These are phyloP conservation scores for Apogon talboti DNA, from an alignment of 2,797 vertebrate genomes.

Conservation along the genomic window DNA sequence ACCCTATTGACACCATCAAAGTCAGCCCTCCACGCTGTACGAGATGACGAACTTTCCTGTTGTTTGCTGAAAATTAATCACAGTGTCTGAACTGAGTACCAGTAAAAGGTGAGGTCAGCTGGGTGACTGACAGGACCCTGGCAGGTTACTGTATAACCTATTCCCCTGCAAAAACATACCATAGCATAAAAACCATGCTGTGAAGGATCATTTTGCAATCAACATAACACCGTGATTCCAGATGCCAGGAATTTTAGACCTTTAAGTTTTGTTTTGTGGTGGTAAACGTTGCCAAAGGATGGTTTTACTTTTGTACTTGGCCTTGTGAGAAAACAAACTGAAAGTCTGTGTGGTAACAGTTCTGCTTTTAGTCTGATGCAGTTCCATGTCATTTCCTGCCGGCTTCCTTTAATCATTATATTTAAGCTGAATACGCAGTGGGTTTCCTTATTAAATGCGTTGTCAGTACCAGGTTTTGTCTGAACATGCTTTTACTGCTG, in stretches of 20 bases:
- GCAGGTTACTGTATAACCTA: too few relatives aligned
- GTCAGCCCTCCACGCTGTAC: not conserved
- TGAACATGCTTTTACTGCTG: not conserved
- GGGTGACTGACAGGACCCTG: not conserved
- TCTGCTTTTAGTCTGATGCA: constrained; percentile 14
- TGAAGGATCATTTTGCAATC: not conserved
- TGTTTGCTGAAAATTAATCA: constrained; percentile 1
- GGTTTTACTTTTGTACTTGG: constrained; percentile 11
- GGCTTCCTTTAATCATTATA: not conserved
- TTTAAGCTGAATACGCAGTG: not conserved
- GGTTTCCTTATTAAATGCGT: not conserved
- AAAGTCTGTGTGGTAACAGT: not conserved
- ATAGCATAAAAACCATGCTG: too few relatives aligned
- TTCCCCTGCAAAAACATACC: not conserved
- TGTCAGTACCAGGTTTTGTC: not conserved
- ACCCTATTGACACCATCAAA: not conserved
- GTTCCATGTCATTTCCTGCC: constrained; percentile 15
- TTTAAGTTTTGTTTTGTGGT: constrained; percentile 13
- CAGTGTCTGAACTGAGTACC: too few relatives aligned
- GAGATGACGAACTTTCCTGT: too few relatives aligned
- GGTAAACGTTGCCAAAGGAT: not conserved
- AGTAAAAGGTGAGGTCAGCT: not conserved
- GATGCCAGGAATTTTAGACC: not conserved
- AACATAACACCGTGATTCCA: not conserved
- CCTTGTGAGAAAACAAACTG: not conserved